Evolutionary conservation across 2,797 vertebrate genomes (phyloP).

Genomic region (Sebastes aleutianus): DNA sequence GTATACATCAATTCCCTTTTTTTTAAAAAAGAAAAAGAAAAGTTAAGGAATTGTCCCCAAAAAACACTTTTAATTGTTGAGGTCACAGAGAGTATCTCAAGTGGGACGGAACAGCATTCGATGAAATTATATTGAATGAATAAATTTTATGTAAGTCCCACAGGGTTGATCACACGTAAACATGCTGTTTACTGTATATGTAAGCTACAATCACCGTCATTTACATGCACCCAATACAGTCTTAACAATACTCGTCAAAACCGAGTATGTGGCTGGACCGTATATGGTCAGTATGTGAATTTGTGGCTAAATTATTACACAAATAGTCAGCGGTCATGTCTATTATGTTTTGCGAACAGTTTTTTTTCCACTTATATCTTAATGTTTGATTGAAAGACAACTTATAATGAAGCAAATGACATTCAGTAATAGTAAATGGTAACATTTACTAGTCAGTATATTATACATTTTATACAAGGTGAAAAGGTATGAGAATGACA

Average conservation of each 20-base stretch:
- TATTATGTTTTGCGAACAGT: too few relatives aligned
- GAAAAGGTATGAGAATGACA: too few relatives aligned
- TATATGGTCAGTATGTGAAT: too few relatives aligned
- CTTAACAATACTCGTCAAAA: slow-evolving; percentile 42
- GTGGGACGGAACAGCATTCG: slow-evolving; percentile 74
- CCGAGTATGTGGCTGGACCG: too few relatives aligned
- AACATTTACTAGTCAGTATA: too few relatives aligned
- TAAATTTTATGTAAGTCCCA: slow-evolving; percentile 53
- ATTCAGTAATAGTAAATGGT: too few relatives aligned
- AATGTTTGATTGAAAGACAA: too few relatives aligned
- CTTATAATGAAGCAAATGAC: neutral
- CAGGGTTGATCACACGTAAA: slow-evolving; percentile 60
- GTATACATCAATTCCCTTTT: neutral
- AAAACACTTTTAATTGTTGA: slow-evolving; percentile 71
- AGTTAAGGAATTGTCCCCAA: slow-evolving; percentile 22
- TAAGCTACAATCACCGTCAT: slow-evolving; percentile 80
- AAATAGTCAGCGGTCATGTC: too few relatives aligned
- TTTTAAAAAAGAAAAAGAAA: slow-evolving; percentile 21
- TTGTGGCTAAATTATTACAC: slow-evolving; percentile 11
- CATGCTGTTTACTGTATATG: slow-evolving; percentile 67
- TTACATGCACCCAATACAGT: slow-evolving; percentile 65
- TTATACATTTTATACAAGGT: too few relatives aligned
- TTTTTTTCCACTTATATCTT: too few relatives aligned
- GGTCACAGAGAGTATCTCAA: slow-evolving; percentile 64
- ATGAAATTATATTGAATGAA: slow-evolving; percentile 80